Evolutionary conservation across 2,888 invertebrate genomes (phyloP).

Genomic region (Cabera pusaria): DNA sequence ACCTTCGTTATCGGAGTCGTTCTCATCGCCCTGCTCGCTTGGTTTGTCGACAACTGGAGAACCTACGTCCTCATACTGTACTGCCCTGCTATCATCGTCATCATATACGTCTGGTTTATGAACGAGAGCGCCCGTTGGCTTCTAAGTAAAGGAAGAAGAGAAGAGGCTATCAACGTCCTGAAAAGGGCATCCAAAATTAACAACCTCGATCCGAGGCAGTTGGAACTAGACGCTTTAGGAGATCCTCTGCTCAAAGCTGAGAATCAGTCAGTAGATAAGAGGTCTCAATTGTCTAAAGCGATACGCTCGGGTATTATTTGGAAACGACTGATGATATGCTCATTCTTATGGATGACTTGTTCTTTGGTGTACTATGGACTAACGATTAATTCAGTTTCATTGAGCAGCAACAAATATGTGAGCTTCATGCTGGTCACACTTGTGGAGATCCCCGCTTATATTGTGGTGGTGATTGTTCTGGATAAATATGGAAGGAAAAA

Average conservation of each 20-base stretch:
- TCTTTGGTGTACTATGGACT: constrained; percentile 92
- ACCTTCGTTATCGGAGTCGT: constrained; percentile 91
- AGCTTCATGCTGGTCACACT: constrained; percentile 87
- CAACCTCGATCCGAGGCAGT: constrained; percentile 72
- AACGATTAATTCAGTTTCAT: constrained; percentile 89
- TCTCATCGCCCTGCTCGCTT: constrained; percentile 87
- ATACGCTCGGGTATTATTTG: constrained; percentile 82
- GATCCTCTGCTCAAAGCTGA: constrained; percentile 63
- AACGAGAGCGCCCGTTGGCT: constrained; percentile 92
- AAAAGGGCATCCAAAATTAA: constrained; percentile 86
- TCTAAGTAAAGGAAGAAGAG: constrained; percentile 86
- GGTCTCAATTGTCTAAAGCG: constrained; percentile 74
- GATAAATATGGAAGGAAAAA: constrained; percentile 86
- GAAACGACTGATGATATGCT: constrained; percentile 85
- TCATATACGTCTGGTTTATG: constrained; percentile 88
- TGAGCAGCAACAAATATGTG: constrained; percentile 89
- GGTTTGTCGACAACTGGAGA: constrained; percentile 89
- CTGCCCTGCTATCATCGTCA: constrained; percentile 86
- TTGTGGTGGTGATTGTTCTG: constrained; percentile 85
- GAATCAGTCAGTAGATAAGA: constrained; percentile 58
- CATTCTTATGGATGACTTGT: constrained; percentile 91
- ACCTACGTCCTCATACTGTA: constrained; percentile 87
- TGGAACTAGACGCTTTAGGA: constrained; percentile 71
- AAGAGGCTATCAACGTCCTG: constrained; percentile 85
- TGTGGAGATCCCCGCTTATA: constrained; percentile 89